Evolutionary conservation across 1,140 invertebrate genomes (phyloP).

Genomic region (Lepidurus arcticus): DNA sequence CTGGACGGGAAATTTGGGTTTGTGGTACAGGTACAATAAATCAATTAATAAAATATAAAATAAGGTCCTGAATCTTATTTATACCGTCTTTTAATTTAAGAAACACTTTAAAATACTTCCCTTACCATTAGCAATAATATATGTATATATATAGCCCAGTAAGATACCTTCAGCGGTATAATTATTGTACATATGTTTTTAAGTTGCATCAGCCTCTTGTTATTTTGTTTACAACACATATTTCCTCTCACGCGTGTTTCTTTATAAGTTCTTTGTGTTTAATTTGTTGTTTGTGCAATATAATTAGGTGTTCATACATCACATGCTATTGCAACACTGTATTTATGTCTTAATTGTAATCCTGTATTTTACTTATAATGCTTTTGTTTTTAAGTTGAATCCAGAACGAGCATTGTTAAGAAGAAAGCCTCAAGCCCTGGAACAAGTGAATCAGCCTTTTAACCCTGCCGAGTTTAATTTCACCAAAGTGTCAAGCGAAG

Average conservation of each 20-base stretch:
- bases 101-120: not conserved
- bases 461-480: conserved; percentile 60
- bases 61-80: not conserved
- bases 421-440: conserved; percentile 55
- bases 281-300: not conserved
- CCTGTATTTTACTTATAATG: not conserved
- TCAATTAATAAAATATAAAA: not conserved
- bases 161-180: not conserved
- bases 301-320: not conserved
- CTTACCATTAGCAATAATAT: not conserved
- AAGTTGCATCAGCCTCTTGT: not conserved
- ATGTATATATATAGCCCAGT: not conserved
- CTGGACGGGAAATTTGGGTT: conserved; percentile 38
- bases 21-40: conserved; percentile 38
- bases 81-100: not conserved
- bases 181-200: not conserved
- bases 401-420: conserved; percentile 53
- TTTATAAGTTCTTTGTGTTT: too few species aligned
- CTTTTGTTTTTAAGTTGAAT: conserved; percentile 55
- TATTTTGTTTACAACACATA: too few species aligned
- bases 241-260: too few species aligned
- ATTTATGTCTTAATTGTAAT: not conserved
- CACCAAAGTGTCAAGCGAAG: conserved; percentile 53
- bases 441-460: conserved; percentile 54
- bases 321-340: not conserved